Evolutionary conservation across 1,140 invertebrate species (phyloP).

Genomic region (Frieseomelitta varia): DNA sequence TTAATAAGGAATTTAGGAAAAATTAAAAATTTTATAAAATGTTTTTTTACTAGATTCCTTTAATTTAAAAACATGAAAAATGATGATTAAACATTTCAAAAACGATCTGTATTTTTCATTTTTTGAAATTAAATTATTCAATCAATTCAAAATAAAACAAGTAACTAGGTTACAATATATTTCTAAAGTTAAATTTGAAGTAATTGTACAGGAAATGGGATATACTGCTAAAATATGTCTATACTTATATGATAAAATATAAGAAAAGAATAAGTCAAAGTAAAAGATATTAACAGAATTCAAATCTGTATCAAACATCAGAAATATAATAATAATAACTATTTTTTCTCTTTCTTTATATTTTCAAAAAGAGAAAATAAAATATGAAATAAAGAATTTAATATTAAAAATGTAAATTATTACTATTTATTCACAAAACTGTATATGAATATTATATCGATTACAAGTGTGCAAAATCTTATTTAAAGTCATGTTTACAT

Average conservation of each 20-base stretch:
- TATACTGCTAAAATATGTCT: neutral
- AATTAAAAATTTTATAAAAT: too few species aligned
- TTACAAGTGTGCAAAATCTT: neutral
- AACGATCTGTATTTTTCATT: too few species aligned
- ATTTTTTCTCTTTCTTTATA: neutral
- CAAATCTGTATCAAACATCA: neutral
- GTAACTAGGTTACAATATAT: too few species aligned
- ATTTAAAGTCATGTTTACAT: neutral
- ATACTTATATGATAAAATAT: too few species aligned
- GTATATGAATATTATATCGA: neutral
- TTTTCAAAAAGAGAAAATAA: too few species aligned
- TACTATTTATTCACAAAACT: neutral
- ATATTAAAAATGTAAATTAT: neutral
- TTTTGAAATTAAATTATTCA: too few species aligned
- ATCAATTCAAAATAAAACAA: too few species aligned
- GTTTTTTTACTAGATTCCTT: too few species aligned
- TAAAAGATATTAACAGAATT: neutral
- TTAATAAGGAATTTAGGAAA: too few species aligned
- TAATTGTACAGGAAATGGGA: neutral
- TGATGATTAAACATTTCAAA: too few species aligned
- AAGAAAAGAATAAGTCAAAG: neutral
- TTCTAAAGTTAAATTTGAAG: too few species aligned
- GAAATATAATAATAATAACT: neutral
- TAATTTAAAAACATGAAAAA: too few species aligned
- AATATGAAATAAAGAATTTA: neutral